phyloP scores from a whole-genome alignment of 2,888 invertebrate species.

The Ommatoiulus sabulosus region DNA sequence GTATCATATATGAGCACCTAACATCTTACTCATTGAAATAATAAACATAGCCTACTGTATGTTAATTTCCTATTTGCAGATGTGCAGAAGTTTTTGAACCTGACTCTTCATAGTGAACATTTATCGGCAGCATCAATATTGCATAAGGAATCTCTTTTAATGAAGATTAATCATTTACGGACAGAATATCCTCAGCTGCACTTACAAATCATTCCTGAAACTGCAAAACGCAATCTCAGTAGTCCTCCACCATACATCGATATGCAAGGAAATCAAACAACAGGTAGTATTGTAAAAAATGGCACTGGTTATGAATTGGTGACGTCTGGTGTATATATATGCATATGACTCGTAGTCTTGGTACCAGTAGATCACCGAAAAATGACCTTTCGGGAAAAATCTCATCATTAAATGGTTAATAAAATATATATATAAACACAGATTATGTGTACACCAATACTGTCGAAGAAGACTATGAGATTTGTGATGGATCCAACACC shows the following conservation, averaged over 20 bases:
- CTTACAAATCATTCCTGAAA: conserved; percentile 38
- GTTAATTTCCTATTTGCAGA: conserved; percentile 23
- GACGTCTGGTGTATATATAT: no score
- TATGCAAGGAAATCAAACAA: conserved; percentile 49
- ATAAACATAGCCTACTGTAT: no score
- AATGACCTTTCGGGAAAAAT: no score
- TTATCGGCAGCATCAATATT: conserved; percentile 52
- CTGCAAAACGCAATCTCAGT: not conserved
- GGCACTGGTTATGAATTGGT: no score
- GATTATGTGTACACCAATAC: conserved; percentile 38
- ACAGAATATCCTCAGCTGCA: conserved; percentile 55
- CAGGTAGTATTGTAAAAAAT: not conserved
- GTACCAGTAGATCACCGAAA: no score
- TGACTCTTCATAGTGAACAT: conserved; percentile 46
- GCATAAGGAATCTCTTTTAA: conserved; percentile 52
- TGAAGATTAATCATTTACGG: conserved; percentile 54
- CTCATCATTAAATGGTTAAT: no score
- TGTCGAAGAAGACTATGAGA: conserved; percentile 50
- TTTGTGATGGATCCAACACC: conserved; percentile 23
- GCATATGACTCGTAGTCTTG: no score
- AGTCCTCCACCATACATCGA: conserved; percentile 54
- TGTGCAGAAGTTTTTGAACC: conserved; percentile 52
- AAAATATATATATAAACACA: not conserved
- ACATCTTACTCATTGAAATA: no score
- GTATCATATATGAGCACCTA: no score